Conservation (phyloP, 2,113 vertebrate species). For the Passer montanus region DNA sequence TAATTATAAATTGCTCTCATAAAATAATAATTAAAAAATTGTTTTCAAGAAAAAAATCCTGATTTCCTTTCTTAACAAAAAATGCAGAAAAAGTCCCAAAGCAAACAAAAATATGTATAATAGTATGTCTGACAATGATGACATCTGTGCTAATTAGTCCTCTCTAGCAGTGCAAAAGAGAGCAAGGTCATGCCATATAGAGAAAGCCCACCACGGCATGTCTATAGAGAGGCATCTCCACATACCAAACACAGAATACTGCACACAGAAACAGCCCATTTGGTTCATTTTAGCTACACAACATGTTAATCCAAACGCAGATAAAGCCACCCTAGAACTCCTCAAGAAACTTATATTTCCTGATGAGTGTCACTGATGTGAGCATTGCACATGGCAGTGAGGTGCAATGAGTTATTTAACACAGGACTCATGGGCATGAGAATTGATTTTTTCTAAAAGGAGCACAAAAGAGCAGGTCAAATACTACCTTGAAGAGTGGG, state of each 20-base stretch:
- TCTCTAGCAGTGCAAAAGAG: not conserved
- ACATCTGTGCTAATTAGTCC: not conserved
- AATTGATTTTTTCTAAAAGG: not conserved
- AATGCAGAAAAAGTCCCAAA: not conserved
- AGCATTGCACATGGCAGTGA: accelerated
- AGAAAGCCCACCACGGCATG: not conserved
- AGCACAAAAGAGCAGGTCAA: not conserved
- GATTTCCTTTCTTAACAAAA: not conserved
- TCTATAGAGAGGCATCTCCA: not conserved
- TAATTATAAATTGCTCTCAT: not conserved
- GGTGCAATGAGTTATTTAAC: not conserved
- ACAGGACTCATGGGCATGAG: accelerated
- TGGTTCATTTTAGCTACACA: not conserved
- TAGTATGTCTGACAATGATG: too few relatives aligned
- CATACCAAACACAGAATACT: not conserved
- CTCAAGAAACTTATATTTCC: not conserved
- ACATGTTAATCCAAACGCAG: not conserved
- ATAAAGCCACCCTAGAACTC: not conserved
- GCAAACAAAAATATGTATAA: not conserved
- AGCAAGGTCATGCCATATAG: not conserved
- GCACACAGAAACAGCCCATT: not conserved
- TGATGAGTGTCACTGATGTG: not conserved
- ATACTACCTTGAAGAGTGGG: not conserved
- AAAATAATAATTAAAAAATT: not conserved
- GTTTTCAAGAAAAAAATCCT: not conserved